These are phyloP conservation scores for Melolontha melolontha DNA, from an alignment of 2,888 invertebrate genomes.

Conservation along the genomic window DNA sequence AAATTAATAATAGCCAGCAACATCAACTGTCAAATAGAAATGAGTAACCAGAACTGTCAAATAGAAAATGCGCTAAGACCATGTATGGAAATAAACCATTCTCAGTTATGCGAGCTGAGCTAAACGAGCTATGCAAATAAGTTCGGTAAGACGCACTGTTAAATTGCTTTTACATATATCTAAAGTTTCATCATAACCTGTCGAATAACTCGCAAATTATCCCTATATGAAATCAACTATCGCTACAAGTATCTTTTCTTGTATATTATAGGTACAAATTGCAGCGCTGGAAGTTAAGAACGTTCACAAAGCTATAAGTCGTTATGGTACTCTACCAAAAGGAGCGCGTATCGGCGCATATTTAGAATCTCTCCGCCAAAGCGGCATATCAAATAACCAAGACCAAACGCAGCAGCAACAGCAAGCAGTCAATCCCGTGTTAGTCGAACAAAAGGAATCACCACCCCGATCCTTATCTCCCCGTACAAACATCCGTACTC, in stretches of 20 bases:
- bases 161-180: no score
- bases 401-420: constrained; percentile 43
- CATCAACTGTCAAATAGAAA: no score
- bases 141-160: no score
- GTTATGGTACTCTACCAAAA: constrained; percentile 97
- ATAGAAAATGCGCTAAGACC: no score
- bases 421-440: constrained; percentile 53
- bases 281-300: constrained; percentile 96
- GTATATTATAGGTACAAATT: constrained; percentile 73
- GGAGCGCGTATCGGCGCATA: constrained; percentile 97
- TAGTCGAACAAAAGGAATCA: constrained; percentile 57
- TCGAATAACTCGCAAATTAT: no score
- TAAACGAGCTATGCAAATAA: no score
- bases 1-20: no score
- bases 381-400: constrained; percentile 68
- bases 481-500: constrained; percentile 73
- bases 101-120: no score
- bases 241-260: background rate
- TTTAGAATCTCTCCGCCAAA: constrained; percentile 90
- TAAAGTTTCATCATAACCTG: no score
- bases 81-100: no score
- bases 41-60: no score
- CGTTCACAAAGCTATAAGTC: constrained; percentile 92
- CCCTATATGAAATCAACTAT: no score
- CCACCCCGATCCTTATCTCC: constrained; percentile 73